phyloP scores from a whole-genome alignment of 2,113 vertebrate species.

The Scomber japonicus region DNA sequence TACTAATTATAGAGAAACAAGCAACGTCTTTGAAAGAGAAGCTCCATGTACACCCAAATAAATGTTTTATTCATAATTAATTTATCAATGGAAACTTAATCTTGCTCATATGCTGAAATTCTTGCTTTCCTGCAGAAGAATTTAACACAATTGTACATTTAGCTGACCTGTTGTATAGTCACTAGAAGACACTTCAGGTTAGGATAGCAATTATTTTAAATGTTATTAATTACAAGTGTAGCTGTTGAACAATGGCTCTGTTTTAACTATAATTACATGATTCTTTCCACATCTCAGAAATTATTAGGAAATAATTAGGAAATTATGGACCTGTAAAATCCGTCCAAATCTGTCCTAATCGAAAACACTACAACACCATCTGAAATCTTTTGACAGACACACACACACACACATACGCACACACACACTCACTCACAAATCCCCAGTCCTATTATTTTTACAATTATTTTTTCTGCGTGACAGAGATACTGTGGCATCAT shows the following conservation, averaged over 20 bases:
- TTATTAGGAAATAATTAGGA: background rate
- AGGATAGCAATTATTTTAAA: no score
- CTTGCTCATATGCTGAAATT: no score
- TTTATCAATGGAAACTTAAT: no score
- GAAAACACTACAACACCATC: background rate
- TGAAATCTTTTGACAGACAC: background rate
- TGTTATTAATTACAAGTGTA: no score
- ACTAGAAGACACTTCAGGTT: no score
- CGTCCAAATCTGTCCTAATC: no score
- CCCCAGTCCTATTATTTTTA: constrained; percentile 50
- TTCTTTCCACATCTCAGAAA: background rate
- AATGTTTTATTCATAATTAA: no score
- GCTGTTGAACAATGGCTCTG: no score
- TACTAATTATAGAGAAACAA: background rate
- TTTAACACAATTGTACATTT: background rate
- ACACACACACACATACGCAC: constrained; percentile 1
- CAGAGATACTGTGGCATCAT: constrained; percentile 39
- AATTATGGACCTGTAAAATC: background rate
- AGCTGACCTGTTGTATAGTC: background rate
- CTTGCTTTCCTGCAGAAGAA: background rate
- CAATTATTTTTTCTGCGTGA: constrained; percentile 42
- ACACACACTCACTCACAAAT: constrained; percentile 31
- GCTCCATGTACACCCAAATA: no score
- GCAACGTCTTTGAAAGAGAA: background rate
- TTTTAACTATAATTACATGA: no score